phyloP scores from a whole-genome alignment of 2,113 vertebrate genomes.

The Hiodon tergisus region DNA sequence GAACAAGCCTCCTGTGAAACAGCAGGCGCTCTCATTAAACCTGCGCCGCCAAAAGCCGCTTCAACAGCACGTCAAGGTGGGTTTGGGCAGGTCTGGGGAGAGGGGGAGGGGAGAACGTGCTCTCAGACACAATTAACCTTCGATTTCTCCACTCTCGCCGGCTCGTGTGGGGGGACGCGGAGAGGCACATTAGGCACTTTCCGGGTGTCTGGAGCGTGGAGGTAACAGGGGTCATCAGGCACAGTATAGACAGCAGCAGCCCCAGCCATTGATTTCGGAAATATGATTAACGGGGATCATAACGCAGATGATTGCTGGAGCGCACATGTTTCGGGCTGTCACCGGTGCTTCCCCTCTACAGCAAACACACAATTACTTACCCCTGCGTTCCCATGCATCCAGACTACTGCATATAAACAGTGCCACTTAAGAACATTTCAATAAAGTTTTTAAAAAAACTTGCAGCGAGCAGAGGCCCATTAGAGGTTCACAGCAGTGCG shows the following conservation, averaged over 20 bases:
- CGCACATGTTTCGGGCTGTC: conserved; percentile 66
- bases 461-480: too few relatives aligned
- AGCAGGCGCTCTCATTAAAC: neutral
- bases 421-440: too few relatives aligned
- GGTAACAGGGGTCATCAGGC: conserved; percentile 49
- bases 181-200: conserved; percentile 71
- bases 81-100: conserved; percentile 38
- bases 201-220: conserved; percentile 74
- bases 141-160: conserved; percentile 80
- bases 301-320: conserved; percentile 83
- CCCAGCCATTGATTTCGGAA: conserved; percentile 77
- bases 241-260: conserved; percentile 5
- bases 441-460: too few relatives aligned
- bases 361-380: conserved; percentile 91
- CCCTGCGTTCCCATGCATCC: conserved; percentile 59
- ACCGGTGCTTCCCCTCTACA: conserved; percentile 70
- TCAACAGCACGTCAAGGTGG: too few relatives aligned
- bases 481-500: too few relatives aligned
- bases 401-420: neutral
- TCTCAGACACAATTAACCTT: conserved; percentile 96
- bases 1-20: neutral
- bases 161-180: conserved; percentile 69
- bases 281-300: conserved; percentile 92
- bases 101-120: conserved; percentile 76
- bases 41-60: neutral